phyloP scores from a whole-genome alignment of 1,140 invertebrate species.

The Pseudomyrmex concolor region DNA sequence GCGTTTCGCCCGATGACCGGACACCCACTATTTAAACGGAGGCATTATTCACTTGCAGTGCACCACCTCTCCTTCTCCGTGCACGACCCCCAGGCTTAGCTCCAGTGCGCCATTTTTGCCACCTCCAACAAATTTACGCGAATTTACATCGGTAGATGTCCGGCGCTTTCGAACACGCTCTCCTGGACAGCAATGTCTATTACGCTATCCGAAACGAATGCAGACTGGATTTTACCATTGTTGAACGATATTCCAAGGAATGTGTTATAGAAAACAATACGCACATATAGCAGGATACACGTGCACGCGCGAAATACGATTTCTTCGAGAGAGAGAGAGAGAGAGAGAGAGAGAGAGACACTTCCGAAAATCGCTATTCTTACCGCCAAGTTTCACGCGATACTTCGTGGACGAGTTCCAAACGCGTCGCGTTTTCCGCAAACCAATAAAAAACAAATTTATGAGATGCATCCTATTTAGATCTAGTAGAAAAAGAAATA shows the following conservation, averaged over 20 bases:
- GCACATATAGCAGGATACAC: neutral
- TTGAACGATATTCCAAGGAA: constrained; percentile 36
- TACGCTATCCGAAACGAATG: constrained; percentile 39
- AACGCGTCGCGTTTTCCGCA: neutral
- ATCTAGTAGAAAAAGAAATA: constrained; percentile 12
- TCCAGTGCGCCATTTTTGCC: constrained; percentile 69
- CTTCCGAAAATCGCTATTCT: neutral
- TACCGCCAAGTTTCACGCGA: constrained; percentile 10
- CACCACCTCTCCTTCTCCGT: constrained; percentile 45
- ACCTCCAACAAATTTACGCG: constrained; percentile 75
- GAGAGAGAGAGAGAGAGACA: too few species aligned
- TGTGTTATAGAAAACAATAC: constrained; percentile 9
- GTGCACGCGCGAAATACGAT: neutral
- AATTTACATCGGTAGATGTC: constrained; percentile 74
- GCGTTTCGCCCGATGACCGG: constrained; percentile 72
- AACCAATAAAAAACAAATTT: constrained; percentile 19
- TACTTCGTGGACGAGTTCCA: constrained; percentile 28
- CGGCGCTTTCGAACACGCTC: constrained; percentile 57
- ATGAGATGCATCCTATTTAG: constrained; percentile 8
- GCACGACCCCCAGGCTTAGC: neutral
- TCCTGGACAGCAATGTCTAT: constrained; percentile 62
- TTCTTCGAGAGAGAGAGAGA: neutral
- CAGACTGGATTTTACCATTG: neutral
- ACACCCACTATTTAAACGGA: constrained; percentile 74
- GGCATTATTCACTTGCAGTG: constrained; percentile 75